Base-by-base conservation (phyloP, 2,797 vertebrate genomes). In the Poeciliopsis gracilis region DNA sequence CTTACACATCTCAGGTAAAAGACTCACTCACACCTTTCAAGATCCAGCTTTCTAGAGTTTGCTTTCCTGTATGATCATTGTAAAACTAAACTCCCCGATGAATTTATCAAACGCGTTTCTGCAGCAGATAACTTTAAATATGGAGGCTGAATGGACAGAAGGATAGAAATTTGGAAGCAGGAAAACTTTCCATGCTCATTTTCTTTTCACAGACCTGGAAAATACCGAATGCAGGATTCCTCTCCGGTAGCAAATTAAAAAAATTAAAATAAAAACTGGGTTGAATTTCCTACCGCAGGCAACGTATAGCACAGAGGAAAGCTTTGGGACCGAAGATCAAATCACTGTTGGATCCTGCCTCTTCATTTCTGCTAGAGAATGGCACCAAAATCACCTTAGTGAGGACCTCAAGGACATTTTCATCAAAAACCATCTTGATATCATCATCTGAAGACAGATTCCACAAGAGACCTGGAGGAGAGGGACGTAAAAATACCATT, bases 391-490 rank as follows among this genome's bases (percentile, higher is more conserved):
- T 93, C 0, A 77, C 92, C 53, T 95, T 91, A 0, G 96, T 99
- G 85, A 99, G 91, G 0, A 91, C 93, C 2, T 91, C 47, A 16
- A 97, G 85, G 11, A 93, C 95, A 36, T 95, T 92, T 70, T 77
- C 92, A 77, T 96, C 85, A 70, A 99, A 90, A 47, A 91, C 74
- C 70, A 96, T 92, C 91, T 99, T 99, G 91, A 99, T 93, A 55
- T 96, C 90, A 87, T 99, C 97, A 18, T 96, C 97, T 81, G 98
- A 98, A 3, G 98, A 99, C 83, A 99, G 94, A 93, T 99, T 99
- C 98, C 98, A 99, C 80, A 99, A 82, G 84, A 99, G 93, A 76
- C 98, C 98, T 99, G 78, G 8, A 8, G 43, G 30, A 1, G 41
- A 74, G 9, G 23, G 16, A 47, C 20, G 55, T 13, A n/a, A 73